Evolutionary conservation across 92 coral and sea anemone genomes (phyloP), one percentile per base, ranked within the genome.

Genomic region (Phenganax stokvisi): DNA sequence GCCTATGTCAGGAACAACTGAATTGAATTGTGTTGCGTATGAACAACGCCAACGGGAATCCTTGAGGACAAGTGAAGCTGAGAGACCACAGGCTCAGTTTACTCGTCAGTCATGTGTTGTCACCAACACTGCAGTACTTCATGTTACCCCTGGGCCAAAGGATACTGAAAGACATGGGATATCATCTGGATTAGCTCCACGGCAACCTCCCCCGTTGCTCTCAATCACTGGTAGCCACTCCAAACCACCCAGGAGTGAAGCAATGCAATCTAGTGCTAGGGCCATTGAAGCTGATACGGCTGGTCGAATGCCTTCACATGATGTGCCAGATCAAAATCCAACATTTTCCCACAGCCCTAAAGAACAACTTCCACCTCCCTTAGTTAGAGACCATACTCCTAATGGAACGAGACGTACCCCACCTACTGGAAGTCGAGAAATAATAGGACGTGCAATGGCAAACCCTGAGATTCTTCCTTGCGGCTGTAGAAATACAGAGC

Each of bases 181-280:
- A 69, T 74, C 90, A 13, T 88, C 97, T 9, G 98, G 98, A 25
- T 91, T 89, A 20, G 98, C 90, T 54, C 97, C 92, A 2, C 73
- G 16, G 29, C 92, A 90, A 77, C 98, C 97, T 28, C 98, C 98
- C 17, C 97, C 98, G 8, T 82, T 94, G 37, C 92, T 92, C 89
- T 94, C 98, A 13, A 94, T 94, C 27, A 94, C 97, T 25, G 98
- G 98, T 30, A 59, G 77, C 54, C 85, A 76, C 71, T n/a, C 84
- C 67, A 68, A 58, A 55, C 25, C 70, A 27, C 66, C 37, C 44
- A 56, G 54, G 53, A 52, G 51, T 29, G 67, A 53, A 64, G 68
- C 25, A 10, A 20, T 51, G 47, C 47, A 37, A 15, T 86, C 78
- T 0, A 20, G 64, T 47, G 37, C 68, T 51, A 28, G 71, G 44